Base-by-base conservation (phyloP, 1,140 invertebrate species). In the Parapsyche elsis region DNA sequence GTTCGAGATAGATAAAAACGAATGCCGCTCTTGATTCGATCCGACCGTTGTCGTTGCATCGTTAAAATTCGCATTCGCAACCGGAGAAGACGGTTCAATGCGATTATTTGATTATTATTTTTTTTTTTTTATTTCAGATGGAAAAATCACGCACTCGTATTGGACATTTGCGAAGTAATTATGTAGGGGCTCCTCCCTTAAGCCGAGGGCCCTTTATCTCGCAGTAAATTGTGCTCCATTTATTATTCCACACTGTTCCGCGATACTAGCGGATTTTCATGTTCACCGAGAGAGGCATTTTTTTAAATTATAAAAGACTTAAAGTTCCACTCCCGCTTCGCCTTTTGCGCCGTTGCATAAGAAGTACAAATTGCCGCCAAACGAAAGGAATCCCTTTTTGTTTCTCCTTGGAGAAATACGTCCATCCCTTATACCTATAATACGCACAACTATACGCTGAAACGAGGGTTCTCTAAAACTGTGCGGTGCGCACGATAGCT, bases 191-290 rank as follows among this genome's bases (percentile, higher is more conserved):
- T 53, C 49, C 10, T 16, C 49, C 49, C 12, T 53, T 14, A 53
- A 53, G 49, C 49, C 49, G 49, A 53, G 49, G 10, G 49, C 12
- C 49, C 49, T 16, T 46, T 53, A 53, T 53, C 49, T 53, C 49
- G 16, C 49, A 53, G 49, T 53, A 53, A 53, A 53, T 53, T 53
- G 49, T 53, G 49, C 49, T 10, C 49, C 49, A 53, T 53, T 53
- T 53, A 53, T 53, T 53, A 53, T 53, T 53, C 49, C 49, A 16
- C 49, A 53, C 49, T 53, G 12, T 53, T 53, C 49, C 49, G 49
- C 49, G 49, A 53, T 53, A 53, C 49, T 53, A 16, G 49, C 49
- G 49, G 49, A 53, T 53, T 53, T 53, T 53, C 49, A 53, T 53
- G 49, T 53, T 53, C 49, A 53, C 49, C 49, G 16, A 53, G 49